These are phyloP conservation scores for Cololabis saira DNA, from an alignment of 2,113 vertebrate genomes.

Conservation along the genomic window DNA sequence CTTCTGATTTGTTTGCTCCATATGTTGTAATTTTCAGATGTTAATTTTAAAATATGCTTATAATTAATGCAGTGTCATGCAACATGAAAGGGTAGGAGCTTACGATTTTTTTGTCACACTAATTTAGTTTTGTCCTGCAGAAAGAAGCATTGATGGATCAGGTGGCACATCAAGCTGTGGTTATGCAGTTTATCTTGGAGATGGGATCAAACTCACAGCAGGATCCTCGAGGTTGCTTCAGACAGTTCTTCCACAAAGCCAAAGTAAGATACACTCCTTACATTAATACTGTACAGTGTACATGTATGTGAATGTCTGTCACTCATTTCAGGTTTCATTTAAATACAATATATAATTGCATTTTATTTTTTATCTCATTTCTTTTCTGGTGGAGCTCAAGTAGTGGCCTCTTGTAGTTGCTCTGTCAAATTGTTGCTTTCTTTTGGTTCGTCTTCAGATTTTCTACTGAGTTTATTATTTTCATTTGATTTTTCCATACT, in stretches of 20 bases:
- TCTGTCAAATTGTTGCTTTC: not conserved
- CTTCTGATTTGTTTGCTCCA: not conserved
- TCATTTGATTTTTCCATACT: not conserved
- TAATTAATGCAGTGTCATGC: not conserved
- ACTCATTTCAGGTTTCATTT: too few relatives aligned
- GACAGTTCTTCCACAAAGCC: conserved; percentile 97
- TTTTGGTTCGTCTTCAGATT: not conserved
- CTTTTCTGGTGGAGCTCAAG: too few relatives aligned
- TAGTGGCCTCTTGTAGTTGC: not conserved
- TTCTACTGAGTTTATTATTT: not conserved
- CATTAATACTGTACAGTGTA: not conserved
- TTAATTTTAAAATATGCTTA: not conserved
- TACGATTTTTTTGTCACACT: not conserved
- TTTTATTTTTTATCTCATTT: too few relatives aligned
- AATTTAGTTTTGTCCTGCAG: conserved; percentile 65
- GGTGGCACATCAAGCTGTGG: conserved; percentile 96
- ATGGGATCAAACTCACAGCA: conserved; percentile 91
- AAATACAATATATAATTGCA: too few relatives aligned
- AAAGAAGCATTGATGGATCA: conserved; percentile 97
- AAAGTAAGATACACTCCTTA: conserved; percentile 85
- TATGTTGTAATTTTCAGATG: not conserved
- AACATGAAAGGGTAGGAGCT: too few relatives aligned
- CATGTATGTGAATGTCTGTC: not conserved
- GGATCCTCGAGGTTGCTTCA: conserved; percentile 95
- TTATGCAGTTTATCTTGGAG: conserved; percentile 98